These are phyloP conservation scores for Sebastes trivittatus DNA, from an alignment of 2,797 vertebrate species.

Conservation along the genomic window DNA sequence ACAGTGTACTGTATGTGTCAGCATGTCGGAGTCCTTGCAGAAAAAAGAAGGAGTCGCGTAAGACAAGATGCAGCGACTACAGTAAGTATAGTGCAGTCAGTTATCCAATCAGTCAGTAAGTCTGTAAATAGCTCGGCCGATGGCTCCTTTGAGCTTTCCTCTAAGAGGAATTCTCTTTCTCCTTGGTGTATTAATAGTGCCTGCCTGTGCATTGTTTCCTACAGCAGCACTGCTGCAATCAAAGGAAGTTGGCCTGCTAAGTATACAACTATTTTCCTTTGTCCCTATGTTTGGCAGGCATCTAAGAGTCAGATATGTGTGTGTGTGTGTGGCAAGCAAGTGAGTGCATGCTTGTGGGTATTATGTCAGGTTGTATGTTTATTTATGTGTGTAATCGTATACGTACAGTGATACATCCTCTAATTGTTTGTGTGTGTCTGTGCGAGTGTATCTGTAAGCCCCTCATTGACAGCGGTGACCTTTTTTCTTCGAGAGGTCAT, in stretches of 20 bases:
- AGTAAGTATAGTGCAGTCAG: conserved; percentile 68
- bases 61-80: conserved; percentile 71
- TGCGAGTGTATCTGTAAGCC: conserved; percentile 7
- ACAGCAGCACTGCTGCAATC: conserved; percentile 79
- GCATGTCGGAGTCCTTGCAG: conserved; percentile 58
- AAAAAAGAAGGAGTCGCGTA: conserved; percentile 54
- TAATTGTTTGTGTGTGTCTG: conserved; percentile 55
- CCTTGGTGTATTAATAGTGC: conserved; percentile 82
- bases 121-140: conserved; percentile 76
- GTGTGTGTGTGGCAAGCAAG: conserved; percentile 30
- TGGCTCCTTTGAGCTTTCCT: conserved; percentile 83
- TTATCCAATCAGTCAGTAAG: conserved; percentile 76
- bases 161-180: conserved; percentile 81
- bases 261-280: conserved; percentile 85
- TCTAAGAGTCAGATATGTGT: conserved; percentile 69
- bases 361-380: conserved; percentile 70
- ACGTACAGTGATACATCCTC: conserved; percentile 57
- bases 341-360: conserved; percentile 45
- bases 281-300: conserved; percentile 82
- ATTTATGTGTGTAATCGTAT: conserved; percentile 67
- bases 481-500: conserved; percentile 53
- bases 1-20: conserved; percentile 41
- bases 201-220: conserved; percentile 80
- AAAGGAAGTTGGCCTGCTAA: conserved; percentile 83
- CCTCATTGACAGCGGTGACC: conserved; percentile 38